Conservation (phyloP, 2,888 invertebrate genomes). For the Idaea aversata region DNA sequence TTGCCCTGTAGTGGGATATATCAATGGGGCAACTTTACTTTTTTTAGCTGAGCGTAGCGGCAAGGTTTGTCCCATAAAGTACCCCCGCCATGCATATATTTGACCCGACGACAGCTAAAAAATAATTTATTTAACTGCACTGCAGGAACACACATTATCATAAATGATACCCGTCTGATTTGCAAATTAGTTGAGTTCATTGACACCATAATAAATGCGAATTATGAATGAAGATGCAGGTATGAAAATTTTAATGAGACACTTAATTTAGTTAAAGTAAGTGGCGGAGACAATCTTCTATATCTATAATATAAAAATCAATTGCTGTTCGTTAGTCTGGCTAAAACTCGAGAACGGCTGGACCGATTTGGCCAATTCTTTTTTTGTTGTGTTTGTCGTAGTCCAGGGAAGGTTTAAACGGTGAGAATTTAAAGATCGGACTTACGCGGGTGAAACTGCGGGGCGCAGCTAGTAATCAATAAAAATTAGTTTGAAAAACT, state of each 20-base stretch:
- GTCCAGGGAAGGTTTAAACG: too few relatives aligned
- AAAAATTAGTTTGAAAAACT: too few relatives aligned
- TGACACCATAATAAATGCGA: background rate
- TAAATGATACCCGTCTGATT: background rate
- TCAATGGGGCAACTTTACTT: background rate
- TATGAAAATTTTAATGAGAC: background rate
- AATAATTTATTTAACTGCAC: slow-evolving; percentile 1
- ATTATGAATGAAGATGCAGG: background rate
- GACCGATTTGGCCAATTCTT: too few relatives aligned
- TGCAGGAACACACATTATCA: background rate
- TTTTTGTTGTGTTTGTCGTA: too few relatives aligned
- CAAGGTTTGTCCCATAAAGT: background rate
- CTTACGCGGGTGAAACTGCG: too few relatives aligned
- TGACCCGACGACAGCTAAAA: background rate
- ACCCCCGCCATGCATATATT: background rate
- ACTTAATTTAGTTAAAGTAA: background rate
- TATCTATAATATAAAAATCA: too few relatives aligned
- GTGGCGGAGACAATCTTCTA: too few relatives aligned
- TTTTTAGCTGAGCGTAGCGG: background rate
- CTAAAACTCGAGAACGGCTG: too few relatives aligned
- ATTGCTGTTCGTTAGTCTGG: too few relatives aligned
- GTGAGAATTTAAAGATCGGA: too few relatives aligned
- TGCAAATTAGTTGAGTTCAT: background rate
- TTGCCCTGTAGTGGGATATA: background rate
- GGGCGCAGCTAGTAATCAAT: too few relatives aligned